Conservation (phyloP, 2,797 vertebrate species). For the Malurus leucopterus region DNA sequence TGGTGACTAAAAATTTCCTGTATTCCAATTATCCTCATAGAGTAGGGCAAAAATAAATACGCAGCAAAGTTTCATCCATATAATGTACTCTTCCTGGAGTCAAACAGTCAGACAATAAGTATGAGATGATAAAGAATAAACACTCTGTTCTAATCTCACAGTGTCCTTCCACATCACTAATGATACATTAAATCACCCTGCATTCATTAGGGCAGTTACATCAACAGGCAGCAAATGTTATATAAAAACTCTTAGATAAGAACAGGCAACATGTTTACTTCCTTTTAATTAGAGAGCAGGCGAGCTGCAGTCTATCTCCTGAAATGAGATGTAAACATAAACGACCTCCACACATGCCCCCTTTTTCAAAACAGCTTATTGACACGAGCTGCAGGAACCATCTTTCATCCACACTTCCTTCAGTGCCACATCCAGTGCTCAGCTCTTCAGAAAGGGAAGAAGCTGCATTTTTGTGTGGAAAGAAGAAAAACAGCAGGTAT, state of each 20-base stretch:
- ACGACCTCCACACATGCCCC: not conserved
- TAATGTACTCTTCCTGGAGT: not conserved
- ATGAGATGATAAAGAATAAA: not conserved
- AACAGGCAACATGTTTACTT: not conserved
- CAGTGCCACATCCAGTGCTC: not conserved
- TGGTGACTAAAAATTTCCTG: not conserved
- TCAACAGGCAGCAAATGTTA: not conserved
- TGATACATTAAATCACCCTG: not conserved
- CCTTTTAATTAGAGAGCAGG: slow-evolving; percentile 32
- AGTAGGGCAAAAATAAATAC: not conserved
- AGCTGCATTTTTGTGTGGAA: not conserved
- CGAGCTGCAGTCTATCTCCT: not conserved
- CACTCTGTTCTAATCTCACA: not conserved
- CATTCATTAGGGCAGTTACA: not conserved
- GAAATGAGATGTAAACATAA: slow-evolving; percentile 24
- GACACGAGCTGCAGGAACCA: not conserved
- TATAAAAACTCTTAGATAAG: not conserved
- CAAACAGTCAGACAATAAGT: not conserved
- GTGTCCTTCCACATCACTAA: not conserved
- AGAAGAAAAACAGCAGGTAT: not conserved
- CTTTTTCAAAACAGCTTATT: not conserved
- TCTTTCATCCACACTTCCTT: not conserved
- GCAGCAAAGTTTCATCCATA: not conserved
- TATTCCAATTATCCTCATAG: not conserved
- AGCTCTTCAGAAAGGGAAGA: not conserved